Base-by-base conservation (phyloP, 2,113 vertebrate genomes). In the Leptosomus discolor region DNA sequence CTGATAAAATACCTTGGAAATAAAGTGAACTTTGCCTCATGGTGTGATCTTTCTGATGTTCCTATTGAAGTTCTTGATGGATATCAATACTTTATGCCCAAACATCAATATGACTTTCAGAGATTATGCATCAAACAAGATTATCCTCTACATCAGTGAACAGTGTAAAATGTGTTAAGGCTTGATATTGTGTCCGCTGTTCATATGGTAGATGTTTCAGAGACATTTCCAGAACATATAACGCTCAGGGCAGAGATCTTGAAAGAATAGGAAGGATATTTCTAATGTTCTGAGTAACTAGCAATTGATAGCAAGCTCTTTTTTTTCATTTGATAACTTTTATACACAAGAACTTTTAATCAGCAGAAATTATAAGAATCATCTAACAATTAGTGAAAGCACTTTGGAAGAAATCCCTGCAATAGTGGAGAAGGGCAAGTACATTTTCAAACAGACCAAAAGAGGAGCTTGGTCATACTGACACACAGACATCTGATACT, bases 81-180 rank as follows among this genome's bases (percentile, higher is more conserved):
- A 43, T 93, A 85, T 96, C 90, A 76, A 85, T 85, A 83, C 23
- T 87, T 93, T 26, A 50, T 88, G 71, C 57, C 57, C 70, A 82
- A 36, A 92, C 70, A 83, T 97, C 97, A 93, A 96, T 94, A 95
- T 54, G 92, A 85, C 88, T 93, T 96, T 92, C 61, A 87, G 67
- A 92, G 53, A 90, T 61, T 94, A 54, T 50, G 37, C 63, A 80
- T 54, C 90, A 69, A 74, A 79, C 19, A 91, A 80, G 63, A 80
- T 90, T 88, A 90, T 84, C 56, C 32, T 87, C 45, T 67, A 56
- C 43, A 81, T 73, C 74, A 85, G 22, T 1, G 11, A 90, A 76
- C 8, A 85, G 53, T 83, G 90, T 53, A 64, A 93, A 93, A 85
- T 85, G 56, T 96, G 91, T 91, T 85, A 46, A 91, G 23, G 23